Base-by-base conservation (phyloP, 30 jellyfish, hydroid and myxozoan genomes). In the Rhopilema esculentum region DNA sequence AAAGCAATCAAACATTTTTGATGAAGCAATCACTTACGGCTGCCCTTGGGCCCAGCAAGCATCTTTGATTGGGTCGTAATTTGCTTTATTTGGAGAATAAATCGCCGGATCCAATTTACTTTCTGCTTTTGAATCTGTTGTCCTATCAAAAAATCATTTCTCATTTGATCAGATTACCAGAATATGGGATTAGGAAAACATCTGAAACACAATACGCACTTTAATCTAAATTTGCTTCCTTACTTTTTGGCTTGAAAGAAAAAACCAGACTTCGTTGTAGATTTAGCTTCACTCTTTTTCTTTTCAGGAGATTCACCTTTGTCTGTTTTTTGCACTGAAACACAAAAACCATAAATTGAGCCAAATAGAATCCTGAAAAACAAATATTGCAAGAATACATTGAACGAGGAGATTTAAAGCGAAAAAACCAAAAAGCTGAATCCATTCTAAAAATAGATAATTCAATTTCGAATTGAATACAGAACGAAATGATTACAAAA, bases 11-110 rank as follows among this genome's bases (percentile, higher is more conserved):
- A n/a, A n/a, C n/a, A 77, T 23, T 49, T 0, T 15, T 0, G 26
- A 29, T 48, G 16, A 63, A 4, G 79, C 52, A 23, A 19, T 15
- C 15, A 49, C 86, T 69, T 72, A 86, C 98, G 77, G 84, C 65
- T 95, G 91, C 19, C 83, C 92, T 65, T 30, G 16, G 49, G 65
- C 71, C 99, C 99, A 95, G 50, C 99, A 95, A 26, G 99, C 99
- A 88, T 90, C 97, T 28, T 90, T 77, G 49, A 95, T 87, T 28
- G 98, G 99, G 90, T 95, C 97, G 53, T 95, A 95, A 49, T 79
- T 71, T 32, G 86, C 62, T 52, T 67, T 88, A 88, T 80, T 80
- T 23, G 96, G 96, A 12, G 89, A n/a, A 80, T 88, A 88, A 32
- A 17, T 40, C 18, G 85, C 80, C 6, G 91, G 73, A 80, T 79